Conservation (phyloP, 2,113 vertebrate genomes). For the Trachemys scripta region DNA sequence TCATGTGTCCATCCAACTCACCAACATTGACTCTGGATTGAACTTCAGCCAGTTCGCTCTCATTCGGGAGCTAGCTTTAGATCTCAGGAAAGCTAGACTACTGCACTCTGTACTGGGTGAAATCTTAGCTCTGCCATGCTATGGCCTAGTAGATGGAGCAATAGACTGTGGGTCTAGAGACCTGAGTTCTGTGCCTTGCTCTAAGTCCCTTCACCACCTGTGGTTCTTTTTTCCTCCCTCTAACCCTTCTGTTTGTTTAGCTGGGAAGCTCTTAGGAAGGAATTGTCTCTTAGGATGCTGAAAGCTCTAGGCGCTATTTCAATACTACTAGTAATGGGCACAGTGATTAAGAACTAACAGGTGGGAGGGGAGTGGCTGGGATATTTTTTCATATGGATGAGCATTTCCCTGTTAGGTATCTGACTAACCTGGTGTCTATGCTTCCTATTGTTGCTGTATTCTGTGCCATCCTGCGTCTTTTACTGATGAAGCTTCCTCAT, state of each 20-base stretch:
- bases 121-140: not conserved
- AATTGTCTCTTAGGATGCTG: not conserved
- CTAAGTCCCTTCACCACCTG: not conserved
- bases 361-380: not conserved
- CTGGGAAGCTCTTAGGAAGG: not conserved
- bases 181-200: not conserved
- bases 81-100: not conserved
- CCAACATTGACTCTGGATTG: not conserved
- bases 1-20: not conserved
- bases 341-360: not conserved
- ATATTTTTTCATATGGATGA: not conserved
- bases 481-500: not conserved
- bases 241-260: not conserved
- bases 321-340: not conserved
- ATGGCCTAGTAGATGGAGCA: not conserved
- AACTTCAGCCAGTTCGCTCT: not conserved
- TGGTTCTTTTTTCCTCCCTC: not conserved
- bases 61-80: not conserved
- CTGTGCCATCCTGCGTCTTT: not conserved
- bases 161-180: not conserved
- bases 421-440: fast-evolving
- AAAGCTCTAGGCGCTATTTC: not conserved
- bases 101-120: not conserved
- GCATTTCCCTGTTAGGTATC: not conserved
- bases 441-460: not conserved